Evolutionary conservation across 1,140 invertebrate genomes (phyloP).

Genomic region (Papilio aristodemus): DNA sequence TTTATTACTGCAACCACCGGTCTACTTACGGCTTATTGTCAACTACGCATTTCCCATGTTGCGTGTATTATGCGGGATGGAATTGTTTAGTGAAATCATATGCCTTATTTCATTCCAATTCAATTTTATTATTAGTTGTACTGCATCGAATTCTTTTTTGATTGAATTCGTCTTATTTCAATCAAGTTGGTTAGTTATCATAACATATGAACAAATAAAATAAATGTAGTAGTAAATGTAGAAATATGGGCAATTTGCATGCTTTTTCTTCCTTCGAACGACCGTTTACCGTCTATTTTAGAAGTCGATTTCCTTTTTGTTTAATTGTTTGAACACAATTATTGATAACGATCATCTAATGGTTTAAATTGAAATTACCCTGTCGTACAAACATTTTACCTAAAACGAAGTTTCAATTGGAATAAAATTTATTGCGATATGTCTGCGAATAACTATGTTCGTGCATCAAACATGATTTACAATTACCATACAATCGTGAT

Average conservation of each 20-base stretch:
- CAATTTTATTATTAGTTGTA: background rate
- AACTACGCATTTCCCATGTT: constrained; percentile 39
- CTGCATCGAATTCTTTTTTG: no score
- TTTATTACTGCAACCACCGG: constrained; percentile 49
- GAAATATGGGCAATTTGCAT: no score
- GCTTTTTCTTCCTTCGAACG: no score
- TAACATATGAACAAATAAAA: no score
- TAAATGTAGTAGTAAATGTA: no score
- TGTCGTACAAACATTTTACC: background rate
- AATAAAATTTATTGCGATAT: background rate
- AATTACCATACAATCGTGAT: constrained; percentile 13
- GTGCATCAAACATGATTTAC: constrained; percentile 11
- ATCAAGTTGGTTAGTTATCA: no score
- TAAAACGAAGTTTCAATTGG: no score
- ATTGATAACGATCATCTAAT: no score
- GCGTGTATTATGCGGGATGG: constrained; percentile 24
- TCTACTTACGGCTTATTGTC: constrained; percentile 45
- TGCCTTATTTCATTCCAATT: background rate
- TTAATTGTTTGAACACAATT: no score
- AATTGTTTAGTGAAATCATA: background rate
- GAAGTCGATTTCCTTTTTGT: no score
- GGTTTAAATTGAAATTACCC: background rate
- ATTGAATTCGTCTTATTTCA: no score
- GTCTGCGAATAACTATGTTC: constrained; percentile 8
- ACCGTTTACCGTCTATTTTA: no score